These are phyloP conservation scores for Ceratotherium simum DNA, from an alignment of 2,113 vertebrate genomes.

Conservation along the genomic window DNA sequence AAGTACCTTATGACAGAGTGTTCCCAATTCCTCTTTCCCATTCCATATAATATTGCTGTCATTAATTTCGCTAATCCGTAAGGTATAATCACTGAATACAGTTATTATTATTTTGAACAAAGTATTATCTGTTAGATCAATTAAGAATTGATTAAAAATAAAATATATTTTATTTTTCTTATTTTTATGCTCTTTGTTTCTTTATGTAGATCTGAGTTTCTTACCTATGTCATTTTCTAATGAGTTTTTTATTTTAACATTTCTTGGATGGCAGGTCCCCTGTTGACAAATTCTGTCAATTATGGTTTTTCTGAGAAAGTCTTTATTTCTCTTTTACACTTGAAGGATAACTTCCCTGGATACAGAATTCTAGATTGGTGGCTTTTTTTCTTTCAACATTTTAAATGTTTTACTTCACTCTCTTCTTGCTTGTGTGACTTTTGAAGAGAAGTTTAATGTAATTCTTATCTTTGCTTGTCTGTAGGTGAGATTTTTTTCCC, in stretches of 20 bases:
- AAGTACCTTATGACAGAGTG: not conserved
- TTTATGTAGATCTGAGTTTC: not conserved
- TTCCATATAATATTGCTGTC: not conserved
- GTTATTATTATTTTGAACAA: not conserved
- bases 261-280: not conserved
- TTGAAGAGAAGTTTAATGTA: not conserved
- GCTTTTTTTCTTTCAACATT: not conserved
- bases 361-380: not conserved
- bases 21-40: not conserved
- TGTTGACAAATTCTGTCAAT: not conserved
- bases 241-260: slow-evolving; percentile 22
- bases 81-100: not conserved
- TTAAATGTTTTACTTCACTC: not conserved
- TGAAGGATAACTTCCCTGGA: not conserved
- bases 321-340: not conserved
- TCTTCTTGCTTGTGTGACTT: not conserved
- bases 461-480: not conserved
- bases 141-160: not conserved
- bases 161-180: not conserved
- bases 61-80: not conserved
- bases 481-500: not conserved
- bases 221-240: not conserved
- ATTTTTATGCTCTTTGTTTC: not conserved
- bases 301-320: not conserved
- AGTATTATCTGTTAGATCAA: not conserved